Conservation (phyloP, 2,113 vertebrate species). For the Melanostigma gelatinosum region DNA sequence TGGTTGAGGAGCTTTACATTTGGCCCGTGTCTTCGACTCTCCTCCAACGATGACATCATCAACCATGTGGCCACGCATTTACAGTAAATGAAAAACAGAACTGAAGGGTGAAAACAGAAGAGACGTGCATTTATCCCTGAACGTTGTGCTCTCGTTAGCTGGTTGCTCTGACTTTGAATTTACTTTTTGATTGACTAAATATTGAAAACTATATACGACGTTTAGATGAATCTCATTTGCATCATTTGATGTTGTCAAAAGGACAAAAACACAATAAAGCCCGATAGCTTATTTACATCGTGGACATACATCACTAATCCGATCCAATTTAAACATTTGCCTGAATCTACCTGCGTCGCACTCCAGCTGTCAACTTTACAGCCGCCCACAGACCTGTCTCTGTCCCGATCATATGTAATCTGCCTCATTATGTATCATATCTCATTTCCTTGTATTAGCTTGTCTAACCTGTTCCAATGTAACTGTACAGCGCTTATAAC, state of each 20-base stretch:
- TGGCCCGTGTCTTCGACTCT: background rate
- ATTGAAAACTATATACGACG: background rate
- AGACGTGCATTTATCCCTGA: background rate
- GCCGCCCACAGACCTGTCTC: background rate
- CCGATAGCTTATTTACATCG: background rate
- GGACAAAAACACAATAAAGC: background rate
- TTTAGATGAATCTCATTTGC: background rate
- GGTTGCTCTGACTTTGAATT: background rate
- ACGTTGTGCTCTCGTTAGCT: background rate
- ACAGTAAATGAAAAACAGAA: background rate
- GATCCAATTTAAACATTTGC: background rate
- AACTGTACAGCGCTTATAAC: background rate
- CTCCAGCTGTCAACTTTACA: background rate
- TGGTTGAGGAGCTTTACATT: background rate
- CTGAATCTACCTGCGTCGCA: background rate
- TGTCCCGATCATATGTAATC: background rate
- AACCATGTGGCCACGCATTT: background rate
- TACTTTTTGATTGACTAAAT: background rate
- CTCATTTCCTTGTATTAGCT: background rate
- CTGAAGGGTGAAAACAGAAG: background rate
- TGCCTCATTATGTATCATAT: background rate
- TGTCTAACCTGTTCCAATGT: background rate
- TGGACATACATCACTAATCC: background rate
- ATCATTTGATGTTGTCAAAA: background rate
- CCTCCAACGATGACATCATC: constrained; percentile 30